These are phyloP conservation scores for Neomorphus geoffroyi DNA, from an alignment of 2,797 vertebrate species.

Conservation along the genomic window DNA sequence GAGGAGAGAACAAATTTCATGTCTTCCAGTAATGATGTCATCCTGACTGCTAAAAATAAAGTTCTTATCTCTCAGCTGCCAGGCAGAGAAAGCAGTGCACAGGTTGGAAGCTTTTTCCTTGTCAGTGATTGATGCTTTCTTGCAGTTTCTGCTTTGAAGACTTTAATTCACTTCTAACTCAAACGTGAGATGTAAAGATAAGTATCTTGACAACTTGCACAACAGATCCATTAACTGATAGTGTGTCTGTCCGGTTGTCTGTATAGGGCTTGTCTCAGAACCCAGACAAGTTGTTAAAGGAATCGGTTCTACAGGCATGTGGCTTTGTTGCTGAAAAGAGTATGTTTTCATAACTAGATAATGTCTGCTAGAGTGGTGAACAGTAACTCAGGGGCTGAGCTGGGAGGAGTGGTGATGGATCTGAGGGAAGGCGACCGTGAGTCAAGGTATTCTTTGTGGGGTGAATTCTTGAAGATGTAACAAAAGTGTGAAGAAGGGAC, in stretches of 20 bases:
- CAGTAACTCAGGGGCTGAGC: background rate
- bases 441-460: background rate
- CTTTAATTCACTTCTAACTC: background rate
- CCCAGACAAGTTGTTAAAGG: background rate
- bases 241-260: background rate
- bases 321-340: background rate
- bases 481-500: background rate
- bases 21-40: background rate
- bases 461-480: background rate
- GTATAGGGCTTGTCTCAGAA: background rate
- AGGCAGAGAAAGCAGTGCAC: background rate
- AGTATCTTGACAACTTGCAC: background rate
- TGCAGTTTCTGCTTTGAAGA: background rate
- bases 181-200: background rate
- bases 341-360: background rate
- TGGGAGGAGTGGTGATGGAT: background rate
- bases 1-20: background rate
- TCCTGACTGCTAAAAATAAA: background rate
- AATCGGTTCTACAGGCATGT: background rate
- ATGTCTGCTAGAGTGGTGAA: background rate
- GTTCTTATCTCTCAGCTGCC: background rate
- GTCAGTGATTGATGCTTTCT: background rate
- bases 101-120: background rate
- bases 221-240: background rate
- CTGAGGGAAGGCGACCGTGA: background rate